Evolutionary conservation across 2,888 invertebrate genomes (phyloP).

Genomic region (Anorthoa munda): DNA sequence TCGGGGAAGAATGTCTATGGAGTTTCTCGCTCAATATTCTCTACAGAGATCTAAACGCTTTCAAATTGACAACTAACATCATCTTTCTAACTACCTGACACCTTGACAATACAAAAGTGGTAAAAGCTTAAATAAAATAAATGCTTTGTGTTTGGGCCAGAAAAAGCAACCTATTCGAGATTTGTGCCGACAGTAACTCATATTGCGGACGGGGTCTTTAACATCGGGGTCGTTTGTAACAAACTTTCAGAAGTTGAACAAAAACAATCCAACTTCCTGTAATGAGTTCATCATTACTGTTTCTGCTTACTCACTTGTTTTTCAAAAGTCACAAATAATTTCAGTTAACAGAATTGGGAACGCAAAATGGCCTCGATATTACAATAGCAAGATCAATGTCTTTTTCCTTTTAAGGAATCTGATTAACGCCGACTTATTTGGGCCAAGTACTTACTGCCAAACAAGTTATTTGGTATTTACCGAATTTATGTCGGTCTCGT

Average conservation of each 20-base stretch:
- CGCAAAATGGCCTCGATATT: background rate
- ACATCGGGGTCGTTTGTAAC: background rate
- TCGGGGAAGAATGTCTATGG: background rate
- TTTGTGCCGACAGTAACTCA: background rate
- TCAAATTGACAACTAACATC: background rate
- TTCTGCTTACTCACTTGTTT: background rate
- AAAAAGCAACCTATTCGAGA: background rate
- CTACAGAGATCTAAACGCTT: background rate
- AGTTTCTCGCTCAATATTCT: background rate
- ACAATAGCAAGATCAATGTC: constrained; percentile 44
- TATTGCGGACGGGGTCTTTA: background rate
- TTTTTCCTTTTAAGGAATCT: constrained; percentile 26
- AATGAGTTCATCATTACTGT: background rate
- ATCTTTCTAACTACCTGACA: background rate
- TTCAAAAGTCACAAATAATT: background rate
- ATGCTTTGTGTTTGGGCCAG: background rate
- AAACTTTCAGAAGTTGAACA: background rate
- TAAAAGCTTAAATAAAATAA: background rate
- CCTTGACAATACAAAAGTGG: background rate
- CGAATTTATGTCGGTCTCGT: constrained; percentile 11
- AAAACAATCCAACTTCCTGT: constrained; percentile 2
- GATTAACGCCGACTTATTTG: constrained; percentile 40
- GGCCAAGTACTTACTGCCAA: constrained; percentile 40
- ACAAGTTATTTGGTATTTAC: constrained; percentile 37
- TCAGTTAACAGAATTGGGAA: background rate